Conservation (phyloP, 1,140 invertebrate species). For the Triops longicaudatus region DNA sequence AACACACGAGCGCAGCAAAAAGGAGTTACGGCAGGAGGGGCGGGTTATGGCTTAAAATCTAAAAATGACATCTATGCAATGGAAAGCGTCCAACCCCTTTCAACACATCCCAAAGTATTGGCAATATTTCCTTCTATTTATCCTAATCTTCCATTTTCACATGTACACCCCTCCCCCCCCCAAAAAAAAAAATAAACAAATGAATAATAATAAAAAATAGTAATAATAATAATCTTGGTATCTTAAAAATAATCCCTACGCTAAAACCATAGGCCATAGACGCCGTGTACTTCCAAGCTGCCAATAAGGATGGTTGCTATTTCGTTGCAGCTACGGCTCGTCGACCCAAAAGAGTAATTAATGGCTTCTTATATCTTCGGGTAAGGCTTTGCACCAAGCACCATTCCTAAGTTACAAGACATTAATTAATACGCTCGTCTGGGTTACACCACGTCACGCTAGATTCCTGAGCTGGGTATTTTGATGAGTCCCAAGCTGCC, state of each 20-base stretch:
- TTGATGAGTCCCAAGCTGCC: constrained; percentile 54
- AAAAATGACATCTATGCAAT: constrained; percentile 43
- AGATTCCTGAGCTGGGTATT: constrained; percentile 54
- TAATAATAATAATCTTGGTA: too few relatives aligned
- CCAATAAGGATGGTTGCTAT: constrained; percentile 44
- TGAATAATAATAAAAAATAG: background rate
- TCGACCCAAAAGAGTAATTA: constrained; percentile 46
- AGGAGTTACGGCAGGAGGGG: constrained; percentile 34
- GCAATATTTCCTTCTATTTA: too few relatives aligned
- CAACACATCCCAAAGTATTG: constrained; percentile 42
- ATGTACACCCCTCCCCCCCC: too few relatives aligned
- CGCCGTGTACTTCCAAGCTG: constrained; percentile 51
- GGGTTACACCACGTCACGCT: background rate
- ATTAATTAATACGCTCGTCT: background rate
- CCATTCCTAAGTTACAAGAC: background rate
- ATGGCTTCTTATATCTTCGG: constrained; percentile 43
- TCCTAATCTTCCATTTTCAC: background rate
- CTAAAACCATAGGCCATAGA: constrained; percentile 48
- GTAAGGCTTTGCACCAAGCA: constrained; percentile 24
- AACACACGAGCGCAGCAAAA: constrained; percentile 25
- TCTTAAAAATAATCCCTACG: background rate
- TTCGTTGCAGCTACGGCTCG: constrained; percentile 46
- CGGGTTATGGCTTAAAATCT: constrained; percentile 44
- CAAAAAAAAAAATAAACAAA: too few relatives aligned
- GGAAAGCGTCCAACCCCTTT: constrained; percentile 51